phyloP scores from a whole-genome alignment of 2,113 vertebrate genomes.

The Salminus brasiliensis region DNA sequence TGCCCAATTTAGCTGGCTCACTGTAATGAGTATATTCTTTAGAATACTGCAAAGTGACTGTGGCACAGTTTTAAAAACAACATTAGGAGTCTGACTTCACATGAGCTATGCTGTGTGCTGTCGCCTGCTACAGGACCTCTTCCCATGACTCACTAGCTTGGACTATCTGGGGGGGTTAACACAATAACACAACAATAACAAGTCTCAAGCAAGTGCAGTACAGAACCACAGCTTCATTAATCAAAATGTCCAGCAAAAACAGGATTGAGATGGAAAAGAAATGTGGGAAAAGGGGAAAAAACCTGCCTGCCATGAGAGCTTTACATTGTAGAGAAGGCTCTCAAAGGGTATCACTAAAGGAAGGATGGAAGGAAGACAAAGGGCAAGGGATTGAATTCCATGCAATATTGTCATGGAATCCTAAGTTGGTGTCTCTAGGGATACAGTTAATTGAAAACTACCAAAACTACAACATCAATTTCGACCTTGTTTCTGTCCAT shows the following conservation, averaged over 20 bases:
- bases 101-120: constrained; percentile 56
- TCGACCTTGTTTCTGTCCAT: background rate
- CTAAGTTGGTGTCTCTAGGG: background rate
- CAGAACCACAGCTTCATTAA: constrained; percentile 54
- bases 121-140: constrained; percentile 51
- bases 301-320: background rate
- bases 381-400: background rate
- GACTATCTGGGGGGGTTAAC: constrained; percentile 56
- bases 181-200: constrained; percentile 63
- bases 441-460: background rate
- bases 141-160: constrained; percentile 68
- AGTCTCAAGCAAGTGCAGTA: constrained; percentile 54
- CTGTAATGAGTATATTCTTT: constrained; percentile 23
- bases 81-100: constrained; percentile 53
- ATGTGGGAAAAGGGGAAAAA: constrained; percentile 45
- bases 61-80: constrained; percentile 28
- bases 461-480: background rate
- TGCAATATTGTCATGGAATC: background rate
- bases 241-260: constrained; percentile 48
- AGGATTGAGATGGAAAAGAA: constrained; percentile 40
- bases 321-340: constrained; percentile 2
- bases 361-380: background rate
- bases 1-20: background rate
- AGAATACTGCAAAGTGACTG: constrained; percentile 1
- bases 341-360: background rate